Conservation (phyloP, 2,113 vertebrate genomes). For the Cyprinus carpio region DNA sequence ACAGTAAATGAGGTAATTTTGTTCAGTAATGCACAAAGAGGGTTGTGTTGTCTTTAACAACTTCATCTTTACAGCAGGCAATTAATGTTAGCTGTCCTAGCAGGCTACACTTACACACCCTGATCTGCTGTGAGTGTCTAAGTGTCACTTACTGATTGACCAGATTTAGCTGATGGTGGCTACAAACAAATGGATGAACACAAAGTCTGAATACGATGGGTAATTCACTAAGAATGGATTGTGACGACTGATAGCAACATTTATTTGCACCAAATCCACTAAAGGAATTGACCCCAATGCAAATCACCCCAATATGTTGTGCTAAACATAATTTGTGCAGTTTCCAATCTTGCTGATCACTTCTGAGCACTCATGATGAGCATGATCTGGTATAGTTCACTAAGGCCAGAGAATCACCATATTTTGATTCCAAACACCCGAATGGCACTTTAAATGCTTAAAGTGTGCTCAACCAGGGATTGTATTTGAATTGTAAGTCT, state of each 20-base stretch:
- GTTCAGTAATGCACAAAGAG: conserved; percentile 74
- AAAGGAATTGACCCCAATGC: neutral
- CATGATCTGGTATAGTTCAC: neutral
- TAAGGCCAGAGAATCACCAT: neutral
- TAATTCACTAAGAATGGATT: conserved; percentile 13
- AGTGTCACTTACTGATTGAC: neutral
- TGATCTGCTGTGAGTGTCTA: conserved; percentile 28
- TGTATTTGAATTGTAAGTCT: too few relatives aligned
- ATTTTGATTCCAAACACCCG: neutral
- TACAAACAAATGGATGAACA: neutral
- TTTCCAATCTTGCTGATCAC: neutral
- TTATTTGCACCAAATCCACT: conserved; percentile 31
- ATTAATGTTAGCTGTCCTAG: conserved; percentile 67
- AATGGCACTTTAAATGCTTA: neutral
- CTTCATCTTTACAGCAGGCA: conserved; percentile 72
- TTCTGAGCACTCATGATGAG: neutral
- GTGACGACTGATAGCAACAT: neutral
- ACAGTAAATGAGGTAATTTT: conserved; percentile 78
- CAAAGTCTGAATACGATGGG: neutral
- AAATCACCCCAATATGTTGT: neutral
- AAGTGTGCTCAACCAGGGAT: neutral
- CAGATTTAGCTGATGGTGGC: conserved; percentile 10
- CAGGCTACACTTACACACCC: conserved; percentile 50
- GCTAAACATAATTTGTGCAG: neutral
- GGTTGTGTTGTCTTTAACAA: conserved; percentile 73